phyloP scores from a whole-genome alignment of 2,797 vertebrate species.

The Chaunax sp. region DNA sequence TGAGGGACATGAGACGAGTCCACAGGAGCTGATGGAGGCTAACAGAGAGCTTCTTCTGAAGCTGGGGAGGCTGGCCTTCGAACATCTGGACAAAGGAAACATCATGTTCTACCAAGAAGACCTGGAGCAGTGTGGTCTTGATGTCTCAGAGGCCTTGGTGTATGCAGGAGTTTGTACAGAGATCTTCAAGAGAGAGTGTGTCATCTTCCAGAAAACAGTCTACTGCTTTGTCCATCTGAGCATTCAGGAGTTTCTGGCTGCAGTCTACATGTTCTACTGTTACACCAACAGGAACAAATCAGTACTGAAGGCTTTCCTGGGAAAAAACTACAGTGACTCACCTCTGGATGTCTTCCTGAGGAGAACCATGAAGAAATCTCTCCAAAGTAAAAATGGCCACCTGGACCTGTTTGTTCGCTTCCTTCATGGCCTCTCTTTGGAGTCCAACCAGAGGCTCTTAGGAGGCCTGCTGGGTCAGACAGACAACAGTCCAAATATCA shows the following conservation, averaged over 20 bases:
- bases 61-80: constrained; percentile 11
- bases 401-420: constrained; percentile 21
- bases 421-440: constrained; percentile 25
- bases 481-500: background rate
- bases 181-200: constrained; percentile 16
- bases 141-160: constrained; percentile 1
- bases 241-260: constrained; percentile 21
- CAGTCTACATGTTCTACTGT: constrained; percentile 8
- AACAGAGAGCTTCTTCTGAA: constrained; percentile 3
- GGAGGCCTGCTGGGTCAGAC: constrained; percentile 5
- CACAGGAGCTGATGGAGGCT: constrained; percentile 6
- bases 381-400: constrained; percentile 1
- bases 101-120: constrained; percentile 16
- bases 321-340: background rate
- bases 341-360: background rate
- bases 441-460: constrained; percentile 27
- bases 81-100: constrained; percentile 12
- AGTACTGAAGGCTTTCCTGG: background rate
- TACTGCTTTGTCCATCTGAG: constrained; percentile 14
- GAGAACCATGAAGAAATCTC: background rate
- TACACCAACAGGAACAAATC: background rate
- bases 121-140: constrained; percentile 3
- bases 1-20: constrained; percentile 1
- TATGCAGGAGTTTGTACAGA: constrained; percentile 12
- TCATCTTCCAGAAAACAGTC: constrained; percentile 5